Evolutionary conservation across 2,888 invertebrate species (phyloP), one percentile per base, ranked within the genome.

Genomic region (Uloborus plumipes): DNA sequence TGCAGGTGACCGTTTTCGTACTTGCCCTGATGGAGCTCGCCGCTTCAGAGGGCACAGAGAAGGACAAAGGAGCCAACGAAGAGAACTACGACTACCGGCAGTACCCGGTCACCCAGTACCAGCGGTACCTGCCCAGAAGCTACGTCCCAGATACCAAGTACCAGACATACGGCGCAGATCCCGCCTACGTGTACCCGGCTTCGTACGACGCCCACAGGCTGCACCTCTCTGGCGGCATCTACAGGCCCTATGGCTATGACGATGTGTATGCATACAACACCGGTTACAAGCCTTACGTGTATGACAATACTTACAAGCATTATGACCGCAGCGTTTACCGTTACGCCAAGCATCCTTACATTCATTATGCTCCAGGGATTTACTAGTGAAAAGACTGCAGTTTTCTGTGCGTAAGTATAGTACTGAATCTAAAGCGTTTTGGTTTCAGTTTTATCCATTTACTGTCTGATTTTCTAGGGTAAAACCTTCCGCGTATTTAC

Each of bases 201-300:
- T 50, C 53, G 9, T 49, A 26, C n/a, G 67, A 67, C 31, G 18
- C 49, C 15, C 67, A 67, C 13, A 51, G 51, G 1, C 55, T 67
- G 3, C 67, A 67, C 16, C 26, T 67, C 9, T 53, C 67, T n/a
- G 67, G 67, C 9, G 67, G 67, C n/a, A 31, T 67, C 53, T 67
- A 53, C 53, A 67, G 67, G 13, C 67, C 67, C 11, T 53, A 67
- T n/a, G 67, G 22, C 18, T 67, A 67, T 31, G 67, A 62, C 11
- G 55, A 55, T 15, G 55, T 16, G 1, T 65, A 65, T 16, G 13
- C 49, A 13, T 18, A 65, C n/a, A n/a, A 47, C 18, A 16, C 49
- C 47, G 65, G 65, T n/a, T 39, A 65, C 20, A 65, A 47, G 65
- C 65, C 65, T 18, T 65, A 65, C 47, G 16, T 47, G 9, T 65